Evolutionary conservation across 2,113 vertebrate genomes (phyloP).

Genomic region (Otolemur garnettii): DNA sequence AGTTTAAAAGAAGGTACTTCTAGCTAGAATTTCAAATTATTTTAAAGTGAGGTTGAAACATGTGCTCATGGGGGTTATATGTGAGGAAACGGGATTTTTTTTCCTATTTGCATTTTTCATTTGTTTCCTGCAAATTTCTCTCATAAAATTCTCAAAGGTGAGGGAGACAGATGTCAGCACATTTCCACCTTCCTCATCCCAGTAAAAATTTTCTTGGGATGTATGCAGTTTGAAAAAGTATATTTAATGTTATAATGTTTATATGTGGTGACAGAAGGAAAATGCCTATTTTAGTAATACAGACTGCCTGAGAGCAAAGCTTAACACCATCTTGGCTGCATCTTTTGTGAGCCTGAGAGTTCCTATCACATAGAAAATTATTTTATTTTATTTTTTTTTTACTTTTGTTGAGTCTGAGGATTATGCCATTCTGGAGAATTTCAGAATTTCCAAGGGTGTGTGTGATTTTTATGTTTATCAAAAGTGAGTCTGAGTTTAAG

Average conservation of each 20-base stretch:
- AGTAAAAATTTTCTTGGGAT: constrained; percentile 27
- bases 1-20: constrained; percentile 67
- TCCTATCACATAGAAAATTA: constrained; percentile 13
- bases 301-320: constrained; percentile 6
- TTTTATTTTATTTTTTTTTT: not conserved
- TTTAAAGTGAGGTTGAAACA: constrained; percentile 50
- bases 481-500: constrained; percentile 53
- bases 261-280: constrained; percentile 43
- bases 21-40: constrained; percentile 53
- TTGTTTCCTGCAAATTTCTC: constrained; percentile 61
- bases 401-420: constrained; percentile 58
- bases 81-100: constrained; percentile 12
- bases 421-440: not conserved
- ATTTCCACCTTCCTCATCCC: constrained; percentile 20
- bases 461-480: constrained; percentile 42
- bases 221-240: not conserved
- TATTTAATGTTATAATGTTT: constrained; percentile 59
- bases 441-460: not conserved
- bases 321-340: not conserved
- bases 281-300: constrained; percentile 31
- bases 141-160: constrained; percentile 53
- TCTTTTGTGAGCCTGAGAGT: constrained; percentile 43
- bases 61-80: constrained; percentile 36
- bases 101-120: constrained; percentile 61
- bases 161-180: not conserved